Conservation (phyloP, 2,797 vertebrate genomes). For the Paramormyrops hopkinsi region DNA sequence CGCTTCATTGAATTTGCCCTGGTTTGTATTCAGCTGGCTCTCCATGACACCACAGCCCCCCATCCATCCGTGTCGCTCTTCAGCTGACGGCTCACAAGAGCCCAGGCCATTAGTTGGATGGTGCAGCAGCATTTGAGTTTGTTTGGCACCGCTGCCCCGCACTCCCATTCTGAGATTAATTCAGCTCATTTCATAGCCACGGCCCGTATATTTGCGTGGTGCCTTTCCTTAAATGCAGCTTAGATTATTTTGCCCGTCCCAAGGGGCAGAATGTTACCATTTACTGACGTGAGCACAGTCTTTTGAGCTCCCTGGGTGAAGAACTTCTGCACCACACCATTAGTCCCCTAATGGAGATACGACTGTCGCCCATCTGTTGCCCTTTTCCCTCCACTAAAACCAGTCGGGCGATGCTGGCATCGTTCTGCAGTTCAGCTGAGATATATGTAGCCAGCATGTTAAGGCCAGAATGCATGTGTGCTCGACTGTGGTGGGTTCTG, state of each 20-base stretch:
- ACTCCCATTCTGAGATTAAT: not conserved
- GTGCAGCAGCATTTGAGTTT: not conserved
- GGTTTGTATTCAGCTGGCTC: not conserved
- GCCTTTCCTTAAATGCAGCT: not conserved
- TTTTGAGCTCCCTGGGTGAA: conserved; percentile 23
- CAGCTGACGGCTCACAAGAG: not conserved
- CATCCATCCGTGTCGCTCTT: not conserved
- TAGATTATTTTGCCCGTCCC: not conserved
- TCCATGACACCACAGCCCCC: not conserved
- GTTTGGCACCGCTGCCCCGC: not conserved
- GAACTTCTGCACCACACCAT: conserved; percentile 43
- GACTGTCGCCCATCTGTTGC: conserved; percentile 46
- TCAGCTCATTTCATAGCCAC: not conserved
- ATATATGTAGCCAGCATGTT: not conserved
- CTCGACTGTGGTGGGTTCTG: not conserved
- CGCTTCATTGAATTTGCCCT: not conserved
- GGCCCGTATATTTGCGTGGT: not conserved
- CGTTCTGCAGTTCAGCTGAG: conserved; percentile 21
- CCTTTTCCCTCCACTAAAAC: conserved; percentile 26
- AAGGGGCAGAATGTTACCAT: not conserved
- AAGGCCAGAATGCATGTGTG: not conserved
- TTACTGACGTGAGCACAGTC: not conserved
- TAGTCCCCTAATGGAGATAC: conserved; percentile 32
- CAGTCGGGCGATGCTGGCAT: conserved; percentile 20
- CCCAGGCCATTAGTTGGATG: not conserved